phyloP scores from a whole-genome alignment of 2,113 vertebrate genomes.

The Miniopterus natalensis region DNA sequence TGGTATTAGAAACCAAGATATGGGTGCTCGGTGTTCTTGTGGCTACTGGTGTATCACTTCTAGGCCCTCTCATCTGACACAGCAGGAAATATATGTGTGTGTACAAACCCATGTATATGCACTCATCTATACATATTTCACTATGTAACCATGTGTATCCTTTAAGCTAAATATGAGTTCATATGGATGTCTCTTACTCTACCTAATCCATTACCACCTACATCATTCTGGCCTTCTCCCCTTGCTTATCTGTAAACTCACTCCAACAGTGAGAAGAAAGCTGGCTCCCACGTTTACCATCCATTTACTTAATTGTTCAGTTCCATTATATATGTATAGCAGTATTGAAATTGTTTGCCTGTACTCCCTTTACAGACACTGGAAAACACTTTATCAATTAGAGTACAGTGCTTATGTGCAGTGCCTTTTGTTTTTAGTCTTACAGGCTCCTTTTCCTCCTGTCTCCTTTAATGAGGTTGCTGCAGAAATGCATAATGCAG shows the following conservation, averaged over 20 bases:
- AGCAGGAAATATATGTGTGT: not conserved
- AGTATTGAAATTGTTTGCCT: not conserved
- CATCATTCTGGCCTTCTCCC: not conserved
- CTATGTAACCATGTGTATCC: not conserved
- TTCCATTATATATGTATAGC: not conserved
- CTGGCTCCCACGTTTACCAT: not conserved
- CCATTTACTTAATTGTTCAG: constrained; percentile 45
- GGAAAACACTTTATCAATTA: not conserved
- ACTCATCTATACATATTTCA: not conserved
- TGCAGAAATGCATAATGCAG: not conserved
- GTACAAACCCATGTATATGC: not conserved
- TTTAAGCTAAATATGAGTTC: constrained; percentile 44
- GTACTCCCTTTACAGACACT: not conserved
- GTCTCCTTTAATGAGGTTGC: not conserved
- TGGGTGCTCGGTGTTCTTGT: not conserved
- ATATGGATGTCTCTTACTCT: not conserved
- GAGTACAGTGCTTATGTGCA: not conserved
- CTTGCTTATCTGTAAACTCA: constrained; percentile 12
- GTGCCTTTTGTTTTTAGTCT: not conserved
- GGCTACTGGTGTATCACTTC: not conserved
- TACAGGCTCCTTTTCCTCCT: not conserved
- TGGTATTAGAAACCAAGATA: not conserved
- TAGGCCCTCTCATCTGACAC: not conserved
- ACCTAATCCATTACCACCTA: not conserved
- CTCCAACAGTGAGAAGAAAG: not conserved